phyloP scores from a whole-genome alignment of 2,113 vertebrate genomes.

The Datnioides undecimradiatus region DNA sequence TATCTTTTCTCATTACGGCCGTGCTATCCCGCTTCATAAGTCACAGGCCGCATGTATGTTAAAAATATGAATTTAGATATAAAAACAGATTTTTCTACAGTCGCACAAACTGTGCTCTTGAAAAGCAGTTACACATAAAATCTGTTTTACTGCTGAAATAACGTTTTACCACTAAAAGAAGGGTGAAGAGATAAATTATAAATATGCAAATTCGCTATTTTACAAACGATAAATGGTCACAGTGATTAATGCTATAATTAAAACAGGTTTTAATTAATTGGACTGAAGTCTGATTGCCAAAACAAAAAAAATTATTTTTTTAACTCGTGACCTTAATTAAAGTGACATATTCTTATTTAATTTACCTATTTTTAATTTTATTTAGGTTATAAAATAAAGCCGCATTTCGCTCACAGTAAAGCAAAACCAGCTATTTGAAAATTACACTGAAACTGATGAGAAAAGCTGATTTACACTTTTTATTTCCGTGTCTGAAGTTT shows the following conservation, averaged over 20 bases:
- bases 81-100: background rate
- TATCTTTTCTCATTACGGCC: slow-evolving; percentile 39
- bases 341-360: background rate
- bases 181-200: background rate
- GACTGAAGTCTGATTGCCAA: background rate
- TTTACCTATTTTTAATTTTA: background rate
- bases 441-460: background rate
- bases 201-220: background rate
- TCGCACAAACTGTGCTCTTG: background rate
- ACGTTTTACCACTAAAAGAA: background rate
- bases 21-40: background rate
- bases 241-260: background rate
- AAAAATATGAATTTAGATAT: background rate
- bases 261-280: background rate
- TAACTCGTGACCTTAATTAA: background rate
- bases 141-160: background rate
- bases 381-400: slow-evolving; percentile 33
- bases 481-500: slow-evolving; percentile 4
- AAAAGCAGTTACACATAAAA: background rate
- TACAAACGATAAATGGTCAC: background rate
- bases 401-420: slow-evolving; percentile 8
- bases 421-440: slow-evolving; percentile 18
- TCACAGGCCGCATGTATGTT: background rate
- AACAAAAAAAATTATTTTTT: background rate
- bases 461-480: slow-evolving; percentile 1